Base-by-base conservation (phyloP, 30 jellyfish, hydroid and myxozoan genomes). In the Pelagia noctiluca region DNA sequence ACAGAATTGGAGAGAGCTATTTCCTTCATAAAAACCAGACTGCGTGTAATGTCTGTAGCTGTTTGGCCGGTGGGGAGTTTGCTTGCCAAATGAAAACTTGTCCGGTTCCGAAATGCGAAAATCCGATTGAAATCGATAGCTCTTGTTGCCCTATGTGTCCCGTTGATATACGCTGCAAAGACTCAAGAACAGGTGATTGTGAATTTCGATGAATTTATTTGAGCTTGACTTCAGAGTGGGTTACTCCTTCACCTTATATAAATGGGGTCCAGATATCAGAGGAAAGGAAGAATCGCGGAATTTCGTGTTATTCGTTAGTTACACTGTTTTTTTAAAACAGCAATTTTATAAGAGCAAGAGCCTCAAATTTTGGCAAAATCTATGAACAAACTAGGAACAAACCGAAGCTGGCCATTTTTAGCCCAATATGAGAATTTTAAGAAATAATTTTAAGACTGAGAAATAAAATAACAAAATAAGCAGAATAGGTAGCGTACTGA, bases 101-200 rank as follows among this genome's bases (percentile, higher is more conserved):
- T 33, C 88, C 87, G 23, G 30, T 33, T 23, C 88, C 63, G 25
- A 53, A 31, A 32, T 87, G 96, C 34, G 12, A 37, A 34, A 71
- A 78, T 0, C 75, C 86, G n/a, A 49, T 87, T 3, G 26, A 7
- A 30, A 66, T 77, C 29, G 78, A 36, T 4, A 78, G 91, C 47
- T 62, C 81, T 0, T 87, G 96, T 37, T 87, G 96, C 72, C 96
- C 96, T 1, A 92, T 87, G 18, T 87, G 96, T 34, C 78, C 88
- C 1, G 32, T 71, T 11, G 90, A 78, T 26, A 60, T 87, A 57
- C 52, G 83, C 21, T 87, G 96, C 88, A 78, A 77, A 54, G 62
- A 70, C 64, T 88, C 80, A 4, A 34, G 32, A 47, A 75, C 96
- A 18, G 96, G 96, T 86, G 48, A 71, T 29, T 4, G 7, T 7